A percentile compares a stretch with the other conserved stretches of the same genome.
Conservation (phyloP, 2,888 invertebrate species). For the Lamellibrachia columna region DNA sequence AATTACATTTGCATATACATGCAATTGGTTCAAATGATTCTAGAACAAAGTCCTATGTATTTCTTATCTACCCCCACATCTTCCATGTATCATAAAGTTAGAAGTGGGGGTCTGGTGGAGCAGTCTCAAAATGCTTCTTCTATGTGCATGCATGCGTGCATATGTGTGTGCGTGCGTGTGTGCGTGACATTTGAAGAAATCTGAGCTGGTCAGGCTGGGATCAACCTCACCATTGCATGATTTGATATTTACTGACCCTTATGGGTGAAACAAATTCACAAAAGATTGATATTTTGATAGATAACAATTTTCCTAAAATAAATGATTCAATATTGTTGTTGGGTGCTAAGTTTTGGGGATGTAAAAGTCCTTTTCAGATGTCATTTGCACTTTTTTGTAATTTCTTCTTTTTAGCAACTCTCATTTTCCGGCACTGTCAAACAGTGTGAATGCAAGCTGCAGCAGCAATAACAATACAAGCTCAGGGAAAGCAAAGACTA, state of each 20-base stretch:
- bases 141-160: too few relatives aligned
- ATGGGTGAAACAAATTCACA: too few relatives aligned
- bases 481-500: slow-evolving; percentile 34
- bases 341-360: not conserved
- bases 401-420: slow-evolving; percentile 34
- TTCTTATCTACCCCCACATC: too few relatives aligned
- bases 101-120: too few relatives aligned
- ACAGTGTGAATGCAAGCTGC: not conserved
- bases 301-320: not conserved
- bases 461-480: slow-evolving; percentile 7
- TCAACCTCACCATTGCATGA: too few relatives aligned
- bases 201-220: too few relatives aligned
- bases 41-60: not conserved
- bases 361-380: not conserved
- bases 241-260: too few relatives aligned
- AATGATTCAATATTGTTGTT: not conserved
- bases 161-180: too few relatives aligned
- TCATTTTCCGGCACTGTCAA: slow-evolving; percentile 44
- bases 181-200: too few relatives aligned
- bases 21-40: too few relatives aligned
- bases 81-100: too few relatives aligned
- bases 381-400: not conserved
- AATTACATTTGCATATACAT: not conserved
- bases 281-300: not conserved
- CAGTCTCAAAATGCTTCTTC: too few relatives aligned